Conservation (phyloP, 1,140 invertebrate genomes). For the Lucilia sericata region DNA sequence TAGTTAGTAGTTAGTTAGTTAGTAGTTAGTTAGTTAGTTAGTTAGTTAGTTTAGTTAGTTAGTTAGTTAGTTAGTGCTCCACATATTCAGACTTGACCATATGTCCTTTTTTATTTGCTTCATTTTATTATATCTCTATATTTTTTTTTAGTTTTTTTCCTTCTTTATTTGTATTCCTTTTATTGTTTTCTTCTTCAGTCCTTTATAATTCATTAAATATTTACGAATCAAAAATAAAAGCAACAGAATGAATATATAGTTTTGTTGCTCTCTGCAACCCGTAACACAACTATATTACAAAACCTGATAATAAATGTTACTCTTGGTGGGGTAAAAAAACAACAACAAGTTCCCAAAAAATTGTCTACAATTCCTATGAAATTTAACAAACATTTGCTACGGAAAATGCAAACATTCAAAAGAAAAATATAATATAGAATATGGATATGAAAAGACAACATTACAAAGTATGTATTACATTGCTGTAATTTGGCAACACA, state of each 20-base stretch:
- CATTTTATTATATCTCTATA: not conserved
- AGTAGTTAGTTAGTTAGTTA: too few species aligned
- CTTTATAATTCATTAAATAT: conserved; percentile 15
- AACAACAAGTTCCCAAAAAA: not conserved
- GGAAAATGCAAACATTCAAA: not conserved
- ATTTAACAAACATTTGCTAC: not conserved
- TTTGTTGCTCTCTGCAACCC: not conserved
- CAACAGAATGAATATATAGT: not conserved
- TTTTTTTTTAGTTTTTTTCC: not conserved
- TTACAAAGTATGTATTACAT: not conserved
- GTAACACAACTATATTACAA: not conserved
- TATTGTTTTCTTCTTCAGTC: not conserved
- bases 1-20: too few species aligned
- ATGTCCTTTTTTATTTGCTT: not conserved
- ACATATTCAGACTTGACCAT: not conserved
- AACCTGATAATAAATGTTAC: not conserved
- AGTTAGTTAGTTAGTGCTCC: too few species aligned
- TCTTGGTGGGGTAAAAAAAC: not conserved
- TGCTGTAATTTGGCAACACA: not conserved
- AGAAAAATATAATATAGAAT: not conserved
- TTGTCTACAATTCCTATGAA: not conserved
- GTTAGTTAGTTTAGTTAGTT: too few species aligned
- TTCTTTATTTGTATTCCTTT: not conserved
- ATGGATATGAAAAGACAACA: not conserved
- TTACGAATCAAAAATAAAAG: not conserved